phyloP scores from a whole-genome alignment of 2,113 vertebrate genomes.

The Phoenicopterus ruber region DNA sequence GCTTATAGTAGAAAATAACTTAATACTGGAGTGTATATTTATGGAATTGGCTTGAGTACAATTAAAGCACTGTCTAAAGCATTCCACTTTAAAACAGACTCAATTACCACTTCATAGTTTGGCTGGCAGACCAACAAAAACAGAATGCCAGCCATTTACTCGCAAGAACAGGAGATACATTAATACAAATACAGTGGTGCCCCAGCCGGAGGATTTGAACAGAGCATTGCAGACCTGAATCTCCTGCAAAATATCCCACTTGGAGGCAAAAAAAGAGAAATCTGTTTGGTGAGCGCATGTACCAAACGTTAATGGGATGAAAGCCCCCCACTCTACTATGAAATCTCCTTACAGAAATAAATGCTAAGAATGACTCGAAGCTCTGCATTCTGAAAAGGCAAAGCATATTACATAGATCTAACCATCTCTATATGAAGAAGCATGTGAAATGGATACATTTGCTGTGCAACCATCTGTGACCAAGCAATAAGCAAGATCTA shows the following conservation, averaged over 20 bases:
- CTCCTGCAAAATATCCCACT: neutral
- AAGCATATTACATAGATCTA: neutral
- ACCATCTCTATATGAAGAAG: neutral
- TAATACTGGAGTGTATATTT: constrained; percentile 8
- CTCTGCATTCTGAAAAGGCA: neutral
- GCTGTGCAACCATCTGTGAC: constrained; percentile 4
- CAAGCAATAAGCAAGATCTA: constrained; percentile 2
- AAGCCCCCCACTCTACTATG: neutral
- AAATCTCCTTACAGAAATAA: neutral
- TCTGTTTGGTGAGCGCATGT: neutral
- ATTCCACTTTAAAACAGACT: constrained; percentile 55
- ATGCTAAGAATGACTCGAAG: neutral
- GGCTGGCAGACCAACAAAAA: constrained; percentile 55
- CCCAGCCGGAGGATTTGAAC: neutral
- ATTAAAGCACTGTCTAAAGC: constrained; percentile 61
- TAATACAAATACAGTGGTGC: constrained; percentile 27
- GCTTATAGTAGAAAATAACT: constrained; percentile 27
- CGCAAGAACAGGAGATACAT: constrained; percentile 56
- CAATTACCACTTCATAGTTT: constrained; percentile 57
- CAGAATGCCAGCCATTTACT: constrained; percentile 62
- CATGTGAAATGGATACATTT: neutral
- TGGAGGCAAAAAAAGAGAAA: neutral
- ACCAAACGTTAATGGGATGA: neutral
- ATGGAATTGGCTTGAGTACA: constrained; percentile 36
- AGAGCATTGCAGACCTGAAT: neutral